phyloP scores from a whole-genome alignment of 37 sponge, comb jelly and placozoan species.

The Diacarnus erythraeanus region DNA sequence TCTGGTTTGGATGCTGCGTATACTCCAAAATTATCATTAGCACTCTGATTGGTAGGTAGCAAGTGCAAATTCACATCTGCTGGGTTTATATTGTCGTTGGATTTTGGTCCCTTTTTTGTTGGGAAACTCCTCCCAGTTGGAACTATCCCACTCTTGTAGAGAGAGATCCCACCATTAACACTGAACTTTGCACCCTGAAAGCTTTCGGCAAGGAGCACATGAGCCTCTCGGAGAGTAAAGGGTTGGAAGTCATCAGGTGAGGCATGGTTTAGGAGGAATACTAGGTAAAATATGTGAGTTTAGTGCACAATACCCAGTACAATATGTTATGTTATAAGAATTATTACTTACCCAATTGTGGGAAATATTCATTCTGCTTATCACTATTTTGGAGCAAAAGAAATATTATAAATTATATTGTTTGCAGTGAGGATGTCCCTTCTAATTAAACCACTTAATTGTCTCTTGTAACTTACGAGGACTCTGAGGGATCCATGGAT shows the following conservation, averaged over 20 bases:
- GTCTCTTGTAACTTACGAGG: not conserved
- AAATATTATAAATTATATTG: not conserved
- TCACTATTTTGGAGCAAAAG: conserved; percentile 11
- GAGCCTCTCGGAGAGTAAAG: conserved; percentile 38
- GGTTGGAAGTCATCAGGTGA: conserved; percentile 78
- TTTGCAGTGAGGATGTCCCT: not conserved
- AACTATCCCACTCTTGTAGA: conserved; percentile 56
- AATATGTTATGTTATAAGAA: not conserved
- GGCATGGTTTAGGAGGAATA: conserved; percentile 78
- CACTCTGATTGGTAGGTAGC: conserved; percentile 45
- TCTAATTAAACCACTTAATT: not conserved
- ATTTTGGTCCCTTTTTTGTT: not conserved
- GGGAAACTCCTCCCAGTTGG: conserved; percentile 57
- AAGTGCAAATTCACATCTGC: conserved; percentile 57
- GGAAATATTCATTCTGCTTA: conserved; percentile 28
- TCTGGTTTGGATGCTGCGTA: conserved; percentile 33
- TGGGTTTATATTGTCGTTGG: conserved; percentile 14
- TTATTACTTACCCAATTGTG: conserved; percentile 63
- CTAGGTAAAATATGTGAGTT: conserved; percentile 26
- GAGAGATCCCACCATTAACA: conserved; percentile 53
- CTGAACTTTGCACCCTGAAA: conserved; percentile 33
- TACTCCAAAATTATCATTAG: conserved; percentile 35
- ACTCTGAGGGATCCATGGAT: not conserved
- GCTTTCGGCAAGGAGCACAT: conserved; percentile 27
- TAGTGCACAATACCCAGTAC: not conserved